Percentiles rank a stretch among this genome's conserved stretches.
phyloP scores from a whole-genome alignment of 2,797 vertebrate genomes.

The Anguilla anguilla region DNA sequence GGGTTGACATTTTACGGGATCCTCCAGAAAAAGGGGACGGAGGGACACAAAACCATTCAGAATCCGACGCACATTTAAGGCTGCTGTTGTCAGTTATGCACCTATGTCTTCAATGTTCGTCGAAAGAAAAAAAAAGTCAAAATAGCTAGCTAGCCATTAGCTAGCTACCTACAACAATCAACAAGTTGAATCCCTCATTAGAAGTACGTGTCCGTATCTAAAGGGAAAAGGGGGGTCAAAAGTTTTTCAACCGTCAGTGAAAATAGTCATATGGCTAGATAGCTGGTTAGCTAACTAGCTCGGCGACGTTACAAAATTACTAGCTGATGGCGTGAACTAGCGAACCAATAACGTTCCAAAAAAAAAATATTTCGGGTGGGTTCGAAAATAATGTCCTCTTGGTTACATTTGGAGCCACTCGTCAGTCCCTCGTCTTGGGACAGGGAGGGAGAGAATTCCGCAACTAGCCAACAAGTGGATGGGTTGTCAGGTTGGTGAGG shows the following conservation, averaged over 20 bases:
- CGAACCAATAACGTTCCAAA: constrained; percentile 39
- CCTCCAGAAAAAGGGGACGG: constrained; percentile 51
- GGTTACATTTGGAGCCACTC: constrained; percentile 15
- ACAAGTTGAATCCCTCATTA: constrained; percentile 77
- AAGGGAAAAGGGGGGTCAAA: not conserved
- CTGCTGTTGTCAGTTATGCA: constrained; percentile 18
- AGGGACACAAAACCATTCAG: constrained; percentile 50
- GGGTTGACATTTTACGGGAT: constrained; percentile 73
- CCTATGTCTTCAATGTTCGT: constrained; percentile 2
- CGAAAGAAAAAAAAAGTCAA: constrained; percentile 38
- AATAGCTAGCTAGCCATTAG: constrained; percentile 54
- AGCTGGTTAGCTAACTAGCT: constrained; percentile 63
- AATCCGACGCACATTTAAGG: constrained; percentile 68
- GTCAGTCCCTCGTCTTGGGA: constrained; percentile 14
- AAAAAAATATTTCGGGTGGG: not conserved
- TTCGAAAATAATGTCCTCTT: constrained; percentile 11
- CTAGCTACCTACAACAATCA: constrained; percentile 61
- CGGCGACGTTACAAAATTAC: constrained; percentile 36
- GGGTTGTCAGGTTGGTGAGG: not conserved
- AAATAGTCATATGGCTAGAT: constrained; percentile 17
- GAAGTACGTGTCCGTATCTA: constrained; percentile 29
- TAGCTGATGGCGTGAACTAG: constrained; percentile 44
- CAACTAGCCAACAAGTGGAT: constrained; percentile 35
- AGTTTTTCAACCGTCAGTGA: constrained; percentile 19
- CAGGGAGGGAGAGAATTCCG: constrained; percentile 6